Conservation (phyloP, 2,113 vertebrate species). For the Merops nubicus region DNA sequence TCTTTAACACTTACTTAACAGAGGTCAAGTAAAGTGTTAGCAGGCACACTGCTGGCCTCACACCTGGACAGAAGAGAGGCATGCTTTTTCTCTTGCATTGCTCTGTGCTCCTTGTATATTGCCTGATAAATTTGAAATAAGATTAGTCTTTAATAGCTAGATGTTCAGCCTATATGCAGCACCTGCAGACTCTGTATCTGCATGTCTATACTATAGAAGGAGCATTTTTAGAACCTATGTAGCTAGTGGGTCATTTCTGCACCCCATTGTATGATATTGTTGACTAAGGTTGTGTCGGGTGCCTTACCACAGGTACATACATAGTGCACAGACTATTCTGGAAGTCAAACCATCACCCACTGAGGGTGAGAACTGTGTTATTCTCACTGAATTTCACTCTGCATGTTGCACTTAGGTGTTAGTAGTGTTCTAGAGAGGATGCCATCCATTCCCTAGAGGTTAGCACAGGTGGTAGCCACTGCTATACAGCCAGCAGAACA, state of each 20-base stretch:
- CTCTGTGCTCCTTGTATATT: neutral
- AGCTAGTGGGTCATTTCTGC: neutral
- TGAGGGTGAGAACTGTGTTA: neutral
- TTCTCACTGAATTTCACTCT: neutral
- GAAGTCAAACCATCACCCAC: neutral
- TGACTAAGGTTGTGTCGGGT: neutral
- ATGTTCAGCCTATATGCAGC: neutral
- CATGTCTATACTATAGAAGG: neutral
- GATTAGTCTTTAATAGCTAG: neutral
- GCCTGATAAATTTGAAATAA: neutral
- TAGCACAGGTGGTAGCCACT: neutral
- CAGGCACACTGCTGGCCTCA: neutral
- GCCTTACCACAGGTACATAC: neutral
- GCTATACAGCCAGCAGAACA: neutral
- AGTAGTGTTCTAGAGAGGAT: neutral
- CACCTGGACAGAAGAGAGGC: neutral
- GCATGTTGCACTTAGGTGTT: neutral
- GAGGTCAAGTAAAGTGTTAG: neutral
- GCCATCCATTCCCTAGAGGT: neutral
- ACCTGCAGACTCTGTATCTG: neutral
- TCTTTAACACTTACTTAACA: conserved; percentile 16
- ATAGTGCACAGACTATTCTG: neutral
- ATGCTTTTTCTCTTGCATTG: rapidly evolving
- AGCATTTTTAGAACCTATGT: neutral
- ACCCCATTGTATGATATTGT: neutral